A percentile compares a stretch with the other conserved stretches of the same genome.
phyloP scores from a whole-genome alignment of 1,140 invertebrate species.

The Trachymyrmex cornetzi region DNA sequence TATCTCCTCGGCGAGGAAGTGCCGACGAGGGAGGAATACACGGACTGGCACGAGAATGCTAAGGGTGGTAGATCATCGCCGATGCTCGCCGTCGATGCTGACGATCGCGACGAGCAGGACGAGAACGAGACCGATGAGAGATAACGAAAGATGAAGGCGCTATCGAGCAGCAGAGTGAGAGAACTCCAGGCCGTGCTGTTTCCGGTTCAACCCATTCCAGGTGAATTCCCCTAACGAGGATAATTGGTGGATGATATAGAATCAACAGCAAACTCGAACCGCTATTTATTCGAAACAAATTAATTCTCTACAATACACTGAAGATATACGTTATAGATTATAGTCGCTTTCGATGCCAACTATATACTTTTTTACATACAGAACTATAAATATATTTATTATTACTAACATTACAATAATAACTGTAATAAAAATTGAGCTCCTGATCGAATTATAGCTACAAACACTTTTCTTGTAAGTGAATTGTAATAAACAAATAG shows the following conservation, averaged over 20 bases:
- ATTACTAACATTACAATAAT: no score
- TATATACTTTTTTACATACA: no score
- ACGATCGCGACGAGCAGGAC: constrained; percentile 50
- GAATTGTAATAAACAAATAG: no score
- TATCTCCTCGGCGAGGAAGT: constrained; percentile 23
- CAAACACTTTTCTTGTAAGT: no score
- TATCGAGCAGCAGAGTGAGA: constrained; percentile 85
- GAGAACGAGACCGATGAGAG: constrained; percentile 39
- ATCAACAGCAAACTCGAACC: not conserved
- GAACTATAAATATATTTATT: no score
- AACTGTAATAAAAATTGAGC: no score
- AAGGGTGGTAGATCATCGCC: not conserved
- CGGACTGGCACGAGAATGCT: constrained; percentile 19
- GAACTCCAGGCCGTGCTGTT: constrained; percentile 88
- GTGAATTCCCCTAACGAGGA: constrained; percentile 73
- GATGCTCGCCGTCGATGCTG: not conserved
- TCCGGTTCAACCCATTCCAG: constrained; percentile 85
- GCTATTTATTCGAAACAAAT: not conserved
- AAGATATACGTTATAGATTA: no score
- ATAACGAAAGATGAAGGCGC: constrained; percentile 72
- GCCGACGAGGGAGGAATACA: constrained; percentile 22
- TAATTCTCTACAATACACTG: not conserved
- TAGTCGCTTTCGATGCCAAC: no score
- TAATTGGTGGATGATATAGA: not conserved
- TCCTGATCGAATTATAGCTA: no score